Conservation (phyloP, 1,140 invertebrate genomes). For the Tribolium madens region DNA sequence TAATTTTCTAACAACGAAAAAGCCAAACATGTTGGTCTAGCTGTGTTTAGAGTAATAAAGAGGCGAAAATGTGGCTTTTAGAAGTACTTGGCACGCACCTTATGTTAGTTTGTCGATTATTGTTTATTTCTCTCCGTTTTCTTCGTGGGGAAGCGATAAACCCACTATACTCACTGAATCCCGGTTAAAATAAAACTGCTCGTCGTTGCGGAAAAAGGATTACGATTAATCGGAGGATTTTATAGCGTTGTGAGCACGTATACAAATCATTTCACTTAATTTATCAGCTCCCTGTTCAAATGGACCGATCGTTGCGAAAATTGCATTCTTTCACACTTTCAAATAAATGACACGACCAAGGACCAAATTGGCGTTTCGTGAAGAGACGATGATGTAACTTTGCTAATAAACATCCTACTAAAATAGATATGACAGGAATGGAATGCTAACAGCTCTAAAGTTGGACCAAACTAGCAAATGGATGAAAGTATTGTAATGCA, state of each 20-base stretch:
- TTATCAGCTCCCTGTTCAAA: conserved; percentile 40
- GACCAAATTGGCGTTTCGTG: background rate
- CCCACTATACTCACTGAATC: conserved; percentile 9
- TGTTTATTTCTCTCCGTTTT: conserved; percentile 41
- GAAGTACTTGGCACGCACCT: conserved; percentile 51
- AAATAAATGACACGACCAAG: background rate
- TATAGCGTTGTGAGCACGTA: conserved; percentile 38
- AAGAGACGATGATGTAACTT: background rate
- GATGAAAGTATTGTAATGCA: conserved; percentile 14
- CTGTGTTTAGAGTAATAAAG: conserved; percentile 40
- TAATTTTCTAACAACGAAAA: conserved; percentile 34
- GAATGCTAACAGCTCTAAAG: conserved; percentile 31
- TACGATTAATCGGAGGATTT: conserved; percentile 44
- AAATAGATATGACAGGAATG: conserved; percentile 31
- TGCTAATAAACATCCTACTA: background rate
- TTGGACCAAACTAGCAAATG: background rate
- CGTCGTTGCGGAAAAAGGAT: conserved; percentile 43
- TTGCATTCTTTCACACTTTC: conserved; percentile 16
- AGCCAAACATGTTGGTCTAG: conserved; percentile 39
- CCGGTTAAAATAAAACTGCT: conserved; percentile 45
- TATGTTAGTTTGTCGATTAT: conserved; percentile 47
- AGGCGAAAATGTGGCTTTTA: conserved; percentile 48
- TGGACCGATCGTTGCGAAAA: conserved; percentile 23
- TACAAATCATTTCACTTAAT: conserved; percentile 48
- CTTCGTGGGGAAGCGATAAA: conserved; percentile 25